phyloP scores from a whole-genome alignment of 2,888 invertebrate species.

The Tinea semifulvella region DNA sequence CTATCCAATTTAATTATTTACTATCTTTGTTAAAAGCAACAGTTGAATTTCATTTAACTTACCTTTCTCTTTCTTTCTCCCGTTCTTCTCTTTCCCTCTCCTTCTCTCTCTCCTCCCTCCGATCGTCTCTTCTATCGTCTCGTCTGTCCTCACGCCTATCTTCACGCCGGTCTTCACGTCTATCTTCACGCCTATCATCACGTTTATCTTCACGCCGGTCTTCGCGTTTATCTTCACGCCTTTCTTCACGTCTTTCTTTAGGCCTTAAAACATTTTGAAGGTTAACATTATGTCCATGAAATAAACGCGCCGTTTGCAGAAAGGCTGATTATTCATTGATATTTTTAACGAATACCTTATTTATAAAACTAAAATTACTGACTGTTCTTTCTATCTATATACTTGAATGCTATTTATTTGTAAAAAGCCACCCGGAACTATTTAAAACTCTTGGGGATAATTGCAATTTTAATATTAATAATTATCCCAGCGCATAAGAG shows the following conservation, averaged over 20 bases:
- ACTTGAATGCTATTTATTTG: too few species aligned
- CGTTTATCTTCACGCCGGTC: slow-evolving; percentile 23
- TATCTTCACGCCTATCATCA: slow-evolving; percentile 27
- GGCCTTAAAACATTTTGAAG: too few species aligned
- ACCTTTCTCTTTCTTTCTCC: slow-evolving; percentile 69
- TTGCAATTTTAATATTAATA: too few species aligned
- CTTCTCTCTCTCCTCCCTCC: slow-evolving; percentile 26
- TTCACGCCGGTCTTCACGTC: slow-evolving; percentile 3
- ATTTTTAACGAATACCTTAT: too few species aligned
- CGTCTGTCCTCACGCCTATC: slow-evolving; percentile 1
- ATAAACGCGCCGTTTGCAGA: too few species aligned
- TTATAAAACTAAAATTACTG: too few species aligned
- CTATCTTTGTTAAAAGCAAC: neutral
- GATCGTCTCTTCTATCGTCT: slow-evolving; percentile 17
- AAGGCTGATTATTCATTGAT: too few species aligned
- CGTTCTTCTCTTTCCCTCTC: slow-evolving; percentile 42
- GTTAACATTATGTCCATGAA: neutral
- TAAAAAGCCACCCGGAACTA: too few species aligned
- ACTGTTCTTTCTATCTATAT: too few species aligned
- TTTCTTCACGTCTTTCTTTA: slow-evolving; percentile 29
- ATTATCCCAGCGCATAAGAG: too few species aligned
- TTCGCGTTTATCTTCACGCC: slow-evolving; percentile 21
- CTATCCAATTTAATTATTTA: too few species aligned
- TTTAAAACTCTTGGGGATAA: too few species aligned
- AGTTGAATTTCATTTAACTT: slow-evolving; percentile 30